A percentile compares a stretch with the other conserved stretches of the same genome.
Evolutionary conservation across 2,888 invertebrate genomes (phyloP).

Genomic region (Hedychridium roseum): DNA sequence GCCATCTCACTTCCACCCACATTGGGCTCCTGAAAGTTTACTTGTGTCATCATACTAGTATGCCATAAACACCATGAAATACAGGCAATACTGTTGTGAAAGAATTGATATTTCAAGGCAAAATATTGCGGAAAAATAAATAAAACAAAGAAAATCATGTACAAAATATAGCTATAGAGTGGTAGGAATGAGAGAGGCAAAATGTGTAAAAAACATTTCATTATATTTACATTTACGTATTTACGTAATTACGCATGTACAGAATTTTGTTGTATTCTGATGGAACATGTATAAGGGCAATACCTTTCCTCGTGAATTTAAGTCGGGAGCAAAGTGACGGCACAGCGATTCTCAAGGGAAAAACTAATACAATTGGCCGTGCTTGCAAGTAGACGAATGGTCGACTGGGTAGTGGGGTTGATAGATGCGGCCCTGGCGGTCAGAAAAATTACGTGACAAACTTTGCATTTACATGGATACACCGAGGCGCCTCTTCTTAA

Average conservation of each 20-base stretch:
- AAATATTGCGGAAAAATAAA: conserved; percentile 7
- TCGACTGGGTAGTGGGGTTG: conserved; percentile 42
- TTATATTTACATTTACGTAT: too few species aligned
- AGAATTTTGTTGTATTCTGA: too few species aligned
- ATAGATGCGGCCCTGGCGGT: conserved; percentile 53
- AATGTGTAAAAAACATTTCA: too few species aligned
- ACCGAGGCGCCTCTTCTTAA: conserved; percentile 46
- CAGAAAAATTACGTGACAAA: conserved; percentile 61
- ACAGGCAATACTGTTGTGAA: too few species aligned
- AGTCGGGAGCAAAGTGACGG: conserved; percentile 26
- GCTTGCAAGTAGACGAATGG: conserved; percentile 24
- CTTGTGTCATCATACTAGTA: conserved; percentile 1
- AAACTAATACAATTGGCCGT: conserved; percentile 28
- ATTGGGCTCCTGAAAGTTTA: conserved; percentile 59
- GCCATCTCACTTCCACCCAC: conserved; percentile 65
- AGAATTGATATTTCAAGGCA: neutral
- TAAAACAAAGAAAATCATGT: neutral
- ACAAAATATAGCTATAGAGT: neutral
- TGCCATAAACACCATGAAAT: neutral
- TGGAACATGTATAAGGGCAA: too few species aligned
- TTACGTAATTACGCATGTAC: too few species aligned
- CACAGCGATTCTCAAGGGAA: conserved; percentile 18
- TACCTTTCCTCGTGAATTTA: conserved; percentile 31
- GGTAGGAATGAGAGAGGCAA: conserved; percentile 8
- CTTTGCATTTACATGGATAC: conserved; percentile 54